Evolutionary conservation across 2,797 vertebrate genomes (phyloP).

Genomic region (Gobio occitaniae): DNA sequence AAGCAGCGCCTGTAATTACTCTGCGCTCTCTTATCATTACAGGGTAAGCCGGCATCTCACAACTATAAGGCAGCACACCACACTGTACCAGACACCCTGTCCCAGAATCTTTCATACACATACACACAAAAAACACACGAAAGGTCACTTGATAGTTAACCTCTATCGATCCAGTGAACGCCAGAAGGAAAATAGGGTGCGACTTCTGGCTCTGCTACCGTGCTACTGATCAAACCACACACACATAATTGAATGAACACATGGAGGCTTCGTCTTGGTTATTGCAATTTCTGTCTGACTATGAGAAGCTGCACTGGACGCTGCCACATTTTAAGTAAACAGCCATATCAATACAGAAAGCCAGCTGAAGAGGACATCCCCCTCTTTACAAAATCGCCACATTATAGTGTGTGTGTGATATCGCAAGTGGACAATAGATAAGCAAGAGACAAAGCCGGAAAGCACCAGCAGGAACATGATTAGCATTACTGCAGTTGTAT

Average conservation of each 20-base stretch:
- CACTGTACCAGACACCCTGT: slow-evolving; percentile 13
- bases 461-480: slow-evolving; percentile 9
- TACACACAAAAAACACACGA: neutral
- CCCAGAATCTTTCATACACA: neutral
- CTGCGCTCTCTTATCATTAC: slow-evolving; percentile 74
- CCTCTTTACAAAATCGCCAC: neutral
- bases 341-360: neutral
- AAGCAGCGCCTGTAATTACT: slow-evolving; percentile 77
- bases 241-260: slow-evolving; percentile 21
- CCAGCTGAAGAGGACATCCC: neutral
- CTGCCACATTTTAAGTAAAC: slow-evolving; percentile 6
- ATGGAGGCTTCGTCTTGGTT: neutral
- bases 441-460: slow-evolving; percentile 6
- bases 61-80: slow-evolving; percentile 30
- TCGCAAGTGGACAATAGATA: slow-evolving; percentile 2
- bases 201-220: slow-evolving; percentile 24
- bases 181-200: slow-evolving; percentile 29
- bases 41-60: slow-evolving; percentile 50
- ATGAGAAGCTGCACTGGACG: neutral
- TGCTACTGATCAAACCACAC: slow-evolving; percentile 14
- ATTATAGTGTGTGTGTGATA: slow-evolving; percentile 16
- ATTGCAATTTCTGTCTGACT: slow-evolving; percentile 2
- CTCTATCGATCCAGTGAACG: slow-evolving; percentile 39
- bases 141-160: slow-evolving; percentile 46
- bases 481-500: slow-evolving; percentile 4